A percentile compares a stretch with the other conserved stretches of the same genome.
Evolutionary conservation across 2,888 invertebrate species (phyloP).

Genomic region (Drosophila formosana): DNA sequence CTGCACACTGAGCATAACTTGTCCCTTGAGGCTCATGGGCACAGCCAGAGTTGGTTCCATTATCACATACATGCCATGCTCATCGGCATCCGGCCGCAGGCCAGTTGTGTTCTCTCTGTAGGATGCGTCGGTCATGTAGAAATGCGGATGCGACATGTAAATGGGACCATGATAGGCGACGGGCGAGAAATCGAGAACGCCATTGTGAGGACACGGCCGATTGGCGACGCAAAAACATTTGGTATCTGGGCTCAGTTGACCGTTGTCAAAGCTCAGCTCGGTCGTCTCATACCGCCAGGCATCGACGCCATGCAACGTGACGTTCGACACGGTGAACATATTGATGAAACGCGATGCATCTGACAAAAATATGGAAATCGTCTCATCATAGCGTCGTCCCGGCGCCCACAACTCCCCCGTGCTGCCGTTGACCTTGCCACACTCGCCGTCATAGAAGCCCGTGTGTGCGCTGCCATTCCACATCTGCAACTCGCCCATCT

Average conservation of each 20-base stretch:
- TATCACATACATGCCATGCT: conserved; percentile 89
- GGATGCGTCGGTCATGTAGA: conserved; percentile 89
- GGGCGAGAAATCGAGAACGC: conserved; percentile 89
- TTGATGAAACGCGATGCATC: conserved; percentile 91
- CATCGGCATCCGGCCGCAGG: conserved; percentile 87
- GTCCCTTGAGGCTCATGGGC: conserved; percentile 89
- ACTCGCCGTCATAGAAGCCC: conserved; percentile 87
- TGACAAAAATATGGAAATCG: conserved; percentile 89
- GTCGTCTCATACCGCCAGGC: conserved; percentile 86
- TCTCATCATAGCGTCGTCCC: conserved; percentile 84
- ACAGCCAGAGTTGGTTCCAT: conserved; percentile 92
- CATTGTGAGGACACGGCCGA: conserved; percentile 85
- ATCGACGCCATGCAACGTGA: conserved; percentile 68
- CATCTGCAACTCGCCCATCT: conserved; percentile 88
- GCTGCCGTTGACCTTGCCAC: conserved; percentile 90
- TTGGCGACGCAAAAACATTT: conserved; percentile 89
- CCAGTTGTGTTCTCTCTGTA: conserved; percentile 89
- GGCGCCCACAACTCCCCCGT: conserved; percentile 94
- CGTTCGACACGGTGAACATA: conserved; percentile 65
- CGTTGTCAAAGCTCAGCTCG: conserved; percentile 90
- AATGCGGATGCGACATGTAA: conserved; percentile 92
- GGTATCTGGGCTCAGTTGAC: conserved; percentile 86
- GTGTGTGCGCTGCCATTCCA: conserved; percentile 89
- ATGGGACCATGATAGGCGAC: conserved; percentile 92
- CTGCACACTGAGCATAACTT: conserved; percentile 90